Base-by-base conservation (phyloP, 2,888 invertebrate species). In the Masnerella sp. region DNA sequence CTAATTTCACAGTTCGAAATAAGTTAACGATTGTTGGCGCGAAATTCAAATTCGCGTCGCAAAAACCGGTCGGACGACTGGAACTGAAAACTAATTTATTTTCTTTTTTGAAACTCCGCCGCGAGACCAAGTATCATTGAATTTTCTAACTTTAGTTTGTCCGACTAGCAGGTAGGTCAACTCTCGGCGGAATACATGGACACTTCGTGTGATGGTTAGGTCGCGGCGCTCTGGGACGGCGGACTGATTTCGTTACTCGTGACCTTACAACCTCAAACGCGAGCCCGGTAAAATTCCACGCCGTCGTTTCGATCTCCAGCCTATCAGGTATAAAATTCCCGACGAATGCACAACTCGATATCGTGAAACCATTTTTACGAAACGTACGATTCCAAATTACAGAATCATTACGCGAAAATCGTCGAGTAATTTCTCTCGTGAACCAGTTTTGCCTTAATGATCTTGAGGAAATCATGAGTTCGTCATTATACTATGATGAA, bases 31-130 rank as follows among this genome's bases (percentile, higher is more conserved):
- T n/a, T n/a, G n/a, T n/a, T n/a, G n/a, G n/a, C n/a, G n/a, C n/a
- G n/a, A n/a, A n/a, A n/a, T n/a, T n/a, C n/a, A n/a, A n/a, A n/a
- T n/a, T n/a, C n/a, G n/a, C n/a, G n/a, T n/a, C 67, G 76, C 69
- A 61, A 75, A 73, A 78, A 80, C 80, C 80, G 81, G 79, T 80
- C 80, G 74, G 77, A 75, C 78, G 80, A 82, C 81, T 81, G 83
- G 82, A 86, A 82, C 83, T 81, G 84, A 80, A 84, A 83, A 82
- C 83, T 78, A 83, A 82, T 82, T 80, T 83, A 82, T 34, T 43
- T 36, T 0, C 42, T 56, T 54, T 40, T 11, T 34, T 5, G 42
- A 38, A 65, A 45, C 3, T 38, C 8, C 7, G 18, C n/a, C 11
- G 30, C 15, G 32, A 51, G 45, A 51, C 15, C 38, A 40, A 43